Evolutionary conservation across 2,113 vertebrate genomes (phyloP).

Genomic region (Axis porcinus): DNA sequence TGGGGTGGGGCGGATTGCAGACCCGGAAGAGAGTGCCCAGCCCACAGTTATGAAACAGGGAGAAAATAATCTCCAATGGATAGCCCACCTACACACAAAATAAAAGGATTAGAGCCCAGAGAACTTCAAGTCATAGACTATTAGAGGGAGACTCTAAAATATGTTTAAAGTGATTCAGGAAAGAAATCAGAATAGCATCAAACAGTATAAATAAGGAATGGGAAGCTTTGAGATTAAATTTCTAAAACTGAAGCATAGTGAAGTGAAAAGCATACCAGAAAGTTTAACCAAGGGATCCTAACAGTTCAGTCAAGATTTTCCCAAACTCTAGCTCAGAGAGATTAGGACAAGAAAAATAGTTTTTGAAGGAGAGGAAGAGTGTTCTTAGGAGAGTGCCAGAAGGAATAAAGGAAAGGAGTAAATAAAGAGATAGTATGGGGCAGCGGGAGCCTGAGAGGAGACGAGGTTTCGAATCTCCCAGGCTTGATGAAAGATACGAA

Average conservation of each 20-base stretch:
- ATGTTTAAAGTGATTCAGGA: background rate
- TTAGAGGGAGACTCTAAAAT: background rate
- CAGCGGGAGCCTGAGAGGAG: background rate
- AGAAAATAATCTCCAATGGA: background rate
- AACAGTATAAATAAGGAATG: background rate
- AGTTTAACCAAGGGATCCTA: background rate
- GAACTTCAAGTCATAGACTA: background rate
- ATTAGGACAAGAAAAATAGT: background rate
- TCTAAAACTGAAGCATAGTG: background rate
- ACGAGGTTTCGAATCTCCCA: background rate
- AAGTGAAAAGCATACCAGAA: background rate
- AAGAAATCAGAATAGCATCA: background rate
- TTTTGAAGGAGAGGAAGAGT: background rate
- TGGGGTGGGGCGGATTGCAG: rapidly evolving
- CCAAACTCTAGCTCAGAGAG: background rate
- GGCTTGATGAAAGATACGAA: background rate
- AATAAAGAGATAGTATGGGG: background rate
- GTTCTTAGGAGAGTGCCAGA: background rate
- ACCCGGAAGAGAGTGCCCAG: background rate
- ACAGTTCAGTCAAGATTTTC: background rate
- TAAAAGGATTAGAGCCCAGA: background rate
- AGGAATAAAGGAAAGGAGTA: background rate
- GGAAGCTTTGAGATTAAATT: background rate
- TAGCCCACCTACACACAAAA: background rate
- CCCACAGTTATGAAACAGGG: background rate